phyloP scores from a whole-genome alignment of 1,140 invertebrate genomes.

The Gryllus bimaculatus region DNA sequence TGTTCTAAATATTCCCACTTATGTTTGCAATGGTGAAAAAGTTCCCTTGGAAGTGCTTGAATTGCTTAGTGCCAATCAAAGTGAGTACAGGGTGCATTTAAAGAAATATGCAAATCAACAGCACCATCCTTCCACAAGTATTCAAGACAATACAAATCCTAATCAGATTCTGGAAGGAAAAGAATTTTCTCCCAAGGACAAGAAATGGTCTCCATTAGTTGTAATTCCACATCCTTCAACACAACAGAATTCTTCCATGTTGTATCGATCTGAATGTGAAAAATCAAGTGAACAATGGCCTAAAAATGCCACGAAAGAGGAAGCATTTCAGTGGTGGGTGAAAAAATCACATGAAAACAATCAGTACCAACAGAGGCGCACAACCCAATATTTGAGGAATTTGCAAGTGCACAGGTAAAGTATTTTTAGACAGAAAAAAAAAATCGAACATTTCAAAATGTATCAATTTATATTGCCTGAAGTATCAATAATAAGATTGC shows the following conservation, averaged over 20 bases:
- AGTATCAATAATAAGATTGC: no score
- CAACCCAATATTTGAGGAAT: not conserved
- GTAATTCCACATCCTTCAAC: slow-evolving; percentile 25
- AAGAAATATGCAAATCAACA: slow-evolving; percentile 61
- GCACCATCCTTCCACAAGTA: slow-evolving; percentile 41
- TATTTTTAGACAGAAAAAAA: no score
- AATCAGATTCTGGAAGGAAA: not conserved
- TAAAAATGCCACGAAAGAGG: slow-evolving; percentile 31
- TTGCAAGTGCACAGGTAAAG: slow-evolving; percentile 6
- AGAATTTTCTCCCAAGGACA: not conserved
- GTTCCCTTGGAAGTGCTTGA: slow-evolving; percentile 54
- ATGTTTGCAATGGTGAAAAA: slow-evolving; percentile 65
- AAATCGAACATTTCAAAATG: no score
- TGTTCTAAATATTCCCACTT: slow-evolving; percentile 72
- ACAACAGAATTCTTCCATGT: not conserved
- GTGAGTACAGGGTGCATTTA: slow-evolving; percentile 56
- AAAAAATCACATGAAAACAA: slow-evolving; percentile 36
- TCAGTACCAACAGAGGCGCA: slow-evolving; percentile 20
- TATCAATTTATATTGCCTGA: no score
- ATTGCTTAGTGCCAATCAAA: slow-evolving; percentile 50
- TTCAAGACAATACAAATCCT: slow-evolving; percentile 43
- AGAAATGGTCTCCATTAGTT: slow-evolving; percentile 27
- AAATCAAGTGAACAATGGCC: not conserved
- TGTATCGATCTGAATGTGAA: not conserved
- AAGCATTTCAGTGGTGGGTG: slow-evolving; percentile 46